Evolutionary conservation across 2,888 invertebrate genomes (phyloP).

Genomic region (Globia sparganii): DNA sequence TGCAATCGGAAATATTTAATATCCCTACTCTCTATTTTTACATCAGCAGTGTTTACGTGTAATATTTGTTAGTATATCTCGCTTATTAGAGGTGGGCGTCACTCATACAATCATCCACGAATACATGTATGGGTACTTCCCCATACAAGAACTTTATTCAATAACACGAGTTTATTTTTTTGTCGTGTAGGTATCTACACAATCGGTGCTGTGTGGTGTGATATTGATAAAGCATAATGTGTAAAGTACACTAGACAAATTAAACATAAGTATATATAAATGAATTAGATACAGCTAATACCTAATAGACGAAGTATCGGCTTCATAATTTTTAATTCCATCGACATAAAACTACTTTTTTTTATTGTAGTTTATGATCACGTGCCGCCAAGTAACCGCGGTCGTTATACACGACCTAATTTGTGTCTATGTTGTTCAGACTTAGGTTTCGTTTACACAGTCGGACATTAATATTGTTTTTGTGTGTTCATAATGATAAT

Average conservation of each 20-base stretch:
- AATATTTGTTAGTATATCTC: slow-evolving; percentile 52
- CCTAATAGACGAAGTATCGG: slow-evolving; percentile 46
- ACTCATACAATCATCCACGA: slow-evolving; percentile 50
- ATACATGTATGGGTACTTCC: slow-evolving; percentile 59
- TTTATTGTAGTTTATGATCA: slow-evolving; percentile 53
- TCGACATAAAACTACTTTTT: slow-evolving; percentile 44
- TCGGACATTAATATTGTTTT: slow-evolving; percentile 36
- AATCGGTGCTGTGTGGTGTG: slow-evolving; percentile 37
- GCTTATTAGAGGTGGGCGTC: slow-evolving; percentile 64
- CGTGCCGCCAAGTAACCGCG: slow-evolving; percentile 45
- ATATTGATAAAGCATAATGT: slow-evolving; percentile 55
- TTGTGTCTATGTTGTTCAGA: slow-evolving; percentile 50
- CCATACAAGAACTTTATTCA: slow-evolving; percentile 58
- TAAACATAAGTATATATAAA: slow-evolving; percentile 35
- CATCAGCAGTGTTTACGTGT: slow-evolving; percentile 61
- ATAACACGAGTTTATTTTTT: slow-evolving; percentile 48
- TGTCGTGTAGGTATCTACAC: slow-evolving; percentile 43
- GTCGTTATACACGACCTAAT: slow-evolving; percentile 62
- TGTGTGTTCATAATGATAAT: slow-evolving; percentile 29
- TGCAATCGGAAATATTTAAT: slow-evolving; percentile 56
- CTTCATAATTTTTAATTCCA: slow-evolving; percentile 60
- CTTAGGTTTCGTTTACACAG: slow-evolving; percentile 46
- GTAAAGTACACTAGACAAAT: slow-evolving; percentile 18
- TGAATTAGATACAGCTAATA: slow-evolving; percentile 42
- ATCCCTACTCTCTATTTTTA: slow-evolving; percentile 67